Percentiles rank a stretch among this genome's conserved stretches.
Evolutionary conservation across 2,797 vertebrate genomes (phyloP).

Genomic region (Crenuchus spilurus): DNA sequence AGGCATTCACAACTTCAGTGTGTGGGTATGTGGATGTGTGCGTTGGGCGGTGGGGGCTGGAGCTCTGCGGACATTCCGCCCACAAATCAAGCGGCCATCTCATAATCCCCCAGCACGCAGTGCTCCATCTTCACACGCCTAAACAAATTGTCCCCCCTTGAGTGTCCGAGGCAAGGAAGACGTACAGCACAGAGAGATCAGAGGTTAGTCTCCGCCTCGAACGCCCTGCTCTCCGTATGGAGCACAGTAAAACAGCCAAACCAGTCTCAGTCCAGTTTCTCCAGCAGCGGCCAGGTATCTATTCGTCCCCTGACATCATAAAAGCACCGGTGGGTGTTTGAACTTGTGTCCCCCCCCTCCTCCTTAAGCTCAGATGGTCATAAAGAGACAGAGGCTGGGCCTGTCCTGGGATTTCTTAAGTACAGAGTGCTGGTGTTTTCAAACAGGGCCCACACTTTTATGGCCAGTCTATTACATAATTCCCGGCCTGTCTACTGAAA

Average conservation of each 20-base stretch:
- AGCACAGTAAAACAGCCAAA: slow-evolving; percentile 54
- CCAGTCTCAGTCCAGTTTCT: slow-evolving; percentile 50
- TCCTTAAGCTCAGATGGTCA: slow-evolving; percentile 62
- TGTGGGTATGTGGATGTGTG: slow-evolving; percentile 49
- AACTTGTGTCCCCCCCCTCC: slow-evolving; percentile 67
- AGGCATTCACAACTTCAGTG: slow-evolving; percentile 9
- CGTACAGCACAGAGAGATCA: slow-evolving; percentile 68
- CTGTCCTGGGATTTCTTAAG: slow-evolving; percentile 70
- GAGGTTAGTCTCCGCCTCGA: slow-evolving; percentile 60
- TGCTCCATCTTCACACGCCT: slow-evolving; percentile 76
- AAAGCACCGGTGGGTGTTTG: slow-evolving; percentile 73
- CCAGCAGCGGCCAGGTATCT: slow-evolving; percentile 60
- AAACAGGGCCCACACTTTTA: slow-evolving; percentile 72
- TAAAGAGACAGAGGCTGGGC: slow-evolving; percentile 53
- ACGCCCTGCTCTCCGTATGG: slow-evolving; percentile 52
- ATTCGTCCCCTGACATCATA: slow-evolving; percentile 70
- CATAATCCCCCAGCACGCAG: slow-evolving; percentile 73
- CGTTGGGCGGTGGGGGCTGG: slow-evolving; percentile 54
- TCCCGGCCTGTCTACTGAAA: slow-evolving; percentile 71
- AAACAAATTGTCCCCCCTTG: slow-evolving; percentile 76
- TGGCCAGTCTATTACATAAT: slow-evolving; percentile 75
- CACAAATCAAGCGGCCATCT: slow-evolving; percentile 76
- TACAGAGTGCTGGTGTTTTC: slow-evolving; percentile 69
- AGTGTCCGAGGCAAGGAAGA: slow-evolving; percentile 68
- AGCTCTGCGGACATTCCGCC: slow-evolving; percentile 58